Evolutionary conservation across 2,888 invertebrate species (phyloP), one percentile per base, ranked within the genome.

Genomic region (Iphiclides podalirius): DNA sequence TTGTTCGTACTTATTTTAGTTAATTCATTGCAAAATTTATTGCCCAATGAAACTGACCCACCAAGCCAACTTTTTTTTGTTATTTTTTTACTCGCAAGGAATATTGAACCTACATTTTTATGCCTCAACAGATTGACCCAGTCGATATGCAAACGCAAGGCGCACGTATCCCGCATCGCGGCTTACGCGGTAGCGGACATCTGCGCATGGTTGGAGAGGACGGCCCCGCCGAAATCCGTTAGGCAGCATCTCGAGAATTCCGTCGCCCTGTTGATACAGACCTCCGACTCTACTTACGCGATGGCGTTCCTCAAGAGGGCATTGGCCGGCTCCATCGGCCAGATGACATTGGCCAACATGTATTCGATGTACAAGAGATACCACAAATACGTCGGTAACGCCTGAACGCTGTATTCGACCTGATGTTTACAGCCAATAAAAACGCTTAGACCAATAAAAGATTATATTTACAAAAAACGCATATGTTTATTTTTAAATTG

Each of bases 311-410:
- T 89, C 1, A 73, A 79, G 37, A 57, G 89, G 1, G 78, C 80
- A 0, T 46, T 89, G 1, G 85, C 83, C 0, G 82, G 82, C 0
- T 54, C 70, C 0, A 60, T 80, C 0, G 86, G 88, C 0, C 84
- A 88, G 39, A 76, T 74, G 60, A 84, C 88, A 0, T 68, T 88
- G 67, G 75, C 75, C 0, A 82, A 85, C 37, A 62, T 88, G 61
- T 84, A 86, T 48, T 72, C 75, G 9, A 75, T 76, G 72, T 89
- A 88, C 59, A 89, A 86, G 44, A 72, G 83, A 42, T 89, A 88
- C 48, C 84, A 89, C 71, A 89, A 89, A 54, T 89, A 88, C 67
- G 79, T 79, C 40, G 89, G 89, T 0, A 86, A 83, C 54, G 64
- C 86, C 17, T 86, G 68, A 52, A 36, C 47, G 20, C 6, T 20